phyloP scores from a whole-genome alignment of 1,140 invertebrate species.

The Pararge aegeria region DNA sequence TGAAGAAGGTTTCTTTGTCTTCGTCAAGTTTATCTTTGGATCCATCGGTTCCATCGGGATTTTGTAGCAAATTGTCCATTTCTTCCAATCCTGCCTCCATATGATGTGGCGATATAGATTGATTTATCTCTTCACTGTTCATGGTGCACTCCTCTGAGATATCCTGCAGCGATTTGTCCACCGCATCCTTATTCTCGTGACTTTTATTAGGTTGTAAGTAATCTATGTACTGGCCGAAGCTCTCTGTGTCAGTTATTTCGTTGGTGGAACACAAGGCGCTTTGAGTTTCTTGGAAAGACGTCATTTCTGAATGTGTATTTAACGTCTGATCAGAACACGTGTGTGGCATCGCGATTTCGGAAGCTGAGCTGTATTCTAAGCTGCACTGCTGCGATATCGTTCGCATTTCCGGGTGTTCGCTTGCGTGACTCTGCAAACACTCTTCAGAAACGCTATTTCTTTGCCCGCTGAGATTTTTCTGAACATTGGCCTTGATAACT shows the following conservation, averaged over 20 bases:
- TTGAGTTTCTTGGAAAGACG: constrained; percentile 74
- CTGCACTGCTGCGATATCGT: constrained; percentile 78
- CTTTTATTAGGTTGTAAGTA: constrained; percentile 61
- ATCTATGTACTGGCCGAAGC: constrained; percentile 75
- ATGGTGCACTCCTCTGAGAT: constrained; percentile 71
- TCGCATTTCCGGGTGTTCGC: constrained; percentile 71
- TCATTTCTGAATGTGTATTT: constrained; percentile 75
- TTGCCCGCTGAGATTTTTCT: constrained; percentile 58
- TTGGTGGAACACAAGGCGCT: constrained; percentile 76
- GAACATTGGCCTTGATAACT: constrained; percentile 68
- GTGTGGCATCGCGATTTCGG: constrained; percentile 74
- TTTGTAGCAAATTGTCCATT: constrained; percentile 54
- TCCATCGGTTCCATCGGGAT: constrained; percentile 31
- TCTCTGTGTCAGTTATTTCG: constrained; percentile 76
- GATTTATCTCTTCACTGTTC: constrained; percentile 66
- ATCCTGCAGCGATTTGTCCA: constrained; percentile 67
- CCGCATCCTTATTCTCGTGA: constrained; percentile 46
- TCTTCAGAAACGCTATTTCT: constrained; percentile 69
- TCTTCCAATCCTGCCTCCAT: constrained; percentile 42
- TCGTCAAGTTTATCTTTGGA: constrained; percentile 62
- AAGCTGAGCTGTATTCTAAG: constrained; percentile 71
- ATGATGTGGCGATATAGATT: constrained; percentile 49
- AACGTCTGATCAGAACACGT: constrained; percentile 74
- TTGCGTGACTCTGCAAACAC: constrained; percentile 63
- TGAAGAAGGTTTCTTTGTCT: constrained; percentile 66